Evolutionary conservation across 2,113 vertebrate species (phyloP).

Genomic region (Apteryx owenii): DNA sequence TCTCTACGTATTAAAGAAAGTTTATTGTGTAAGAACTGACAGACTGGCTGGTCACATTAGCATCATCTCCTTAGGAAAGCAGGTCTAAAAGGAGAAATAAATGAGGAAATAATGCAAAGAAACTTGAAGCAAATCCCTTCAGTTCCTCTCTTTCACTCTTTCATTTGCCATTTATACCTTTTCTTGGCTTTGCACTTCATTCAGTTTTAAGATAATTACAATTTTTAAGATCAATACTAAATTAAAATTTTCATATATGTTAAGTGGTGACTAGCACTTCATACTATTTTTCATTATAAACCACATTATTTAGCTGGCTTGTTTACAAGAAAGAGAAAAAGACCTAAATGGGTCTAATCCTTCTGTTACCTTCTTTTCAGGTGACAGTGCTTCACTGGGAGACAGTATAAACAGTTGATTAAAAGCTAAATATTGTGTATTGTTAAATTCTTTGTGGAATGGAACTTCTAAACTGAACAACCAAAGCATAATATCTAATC

Average conservation of each 20-base stretch:
- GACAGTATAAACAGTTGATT: not conserved
- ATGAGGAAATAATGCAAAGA: not conserved
- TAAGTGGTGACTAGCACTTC: not conserved
- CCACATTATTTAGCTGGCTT: not conserved
- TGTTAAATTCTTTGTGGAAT: not conserved
- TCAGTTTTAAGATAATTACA: not conserved
- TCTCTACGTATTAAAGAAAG: not conserved
- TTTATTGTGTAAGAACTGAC: not conserved
- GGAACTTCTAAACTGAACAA: not conserved
- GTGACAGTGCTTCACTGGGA: not conserved
- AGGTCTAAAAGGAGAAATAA: not conserved
- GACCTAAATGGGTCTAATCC: not conserved
- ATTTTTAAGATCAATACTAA: not conserved
- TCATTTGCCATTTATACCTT: not conserved
- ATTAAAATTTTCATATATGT: not conserved
- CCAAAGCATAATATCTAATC: not conserved
- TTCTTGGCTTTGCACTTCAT: not conserved
- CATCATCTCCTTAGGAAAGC: not conserved
- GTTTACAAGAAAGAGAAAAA: not conserved
- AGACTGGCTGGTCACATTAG: not conserved
- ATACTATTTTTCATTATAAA: not conserved
- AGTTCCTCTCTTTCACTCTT: not conserved
- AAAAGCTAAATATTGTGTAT: constrained; percentile 2
- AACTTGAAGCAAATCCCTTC: not conserved
- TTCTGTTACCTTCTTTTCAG: not conserved